Conservation (phyloP, 1,140 invertebrate genomes). For the Bombus confusus region DNA sequence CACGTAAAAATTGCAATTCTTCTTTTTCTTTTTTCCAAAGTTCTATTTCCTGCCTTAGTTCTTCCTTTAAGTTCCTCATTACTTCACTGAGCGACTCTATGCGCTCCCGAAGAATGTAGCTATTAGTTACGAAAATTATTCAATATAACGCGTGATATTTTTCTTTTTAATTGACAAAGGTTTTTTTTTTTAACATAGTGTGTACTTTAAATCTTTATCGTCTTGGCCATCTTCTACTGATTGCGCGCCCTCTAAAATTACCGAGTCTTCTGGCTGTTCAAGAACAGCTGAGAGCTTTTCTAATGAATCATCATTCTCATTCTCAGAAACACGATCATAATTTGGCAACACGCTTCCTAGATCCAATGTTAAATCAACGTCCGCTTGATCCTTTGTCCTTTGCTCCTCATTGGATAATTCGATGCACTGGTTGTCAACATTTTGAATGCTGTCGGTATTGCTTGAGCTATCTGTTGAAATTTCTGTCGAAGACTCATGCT, state of each 20-base stretch:
- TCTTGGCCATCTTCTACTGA: not conserved
- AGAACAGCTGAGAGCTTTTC: slow-evolving; percentile 59
- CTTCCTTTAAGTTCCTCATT: slow-evolving; percentile 51
- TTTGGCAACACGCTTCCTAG: slow-evolving; percentile 26
- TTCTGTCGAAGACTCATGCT: slow-evolving; percentile 25
- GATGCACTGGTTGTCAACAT: slow-evolving; percentile 15
- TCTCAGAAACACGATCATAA: slow-evolving; percentile 25
- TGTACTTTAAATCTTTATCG: slow-evolving; percentile 33
- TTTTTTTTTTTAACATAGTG: not conserved
- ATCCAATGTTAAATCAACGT: slow-evolving; percentile 42
- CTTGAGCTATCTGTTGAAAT: slow-evolving; percentile 15
- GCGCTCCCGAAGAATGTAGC: slow-evolving; percentile 56
- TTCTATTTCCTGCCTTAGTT: slow-evolving; percentile 49
- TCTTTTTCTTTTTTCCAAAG: slow-evolving; percentile 66
- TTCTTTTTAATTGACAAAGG: not conserved
- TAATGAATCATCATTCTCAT: slow-evolving; percentile 44
- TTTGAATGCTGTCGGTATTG: slow-evolving; percentile 31
- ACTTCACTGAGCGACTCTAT: slow-evolving; percentile 44
- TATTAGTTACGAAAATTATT: slow-evolving; percentile 36
- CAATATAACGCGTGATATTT: not conserved
- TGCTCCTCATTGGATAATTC: slow-evolving; percentile 15
- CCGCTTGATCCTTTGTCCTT: not conserved
- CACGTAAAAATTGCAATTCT: slow-evolving; percentile 59
- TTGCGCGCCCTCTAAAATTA: not conserved
- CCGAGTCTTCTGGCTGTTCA: slow-evolving; percentile 56